Percentiles rank a stretch among this genome's conserved stretches.
These are phyloP conservation scores for Subacronicta megacephala DNA, from an alignment of 2,888 invertebrate species.

Conservation along the genomic window DNA sequence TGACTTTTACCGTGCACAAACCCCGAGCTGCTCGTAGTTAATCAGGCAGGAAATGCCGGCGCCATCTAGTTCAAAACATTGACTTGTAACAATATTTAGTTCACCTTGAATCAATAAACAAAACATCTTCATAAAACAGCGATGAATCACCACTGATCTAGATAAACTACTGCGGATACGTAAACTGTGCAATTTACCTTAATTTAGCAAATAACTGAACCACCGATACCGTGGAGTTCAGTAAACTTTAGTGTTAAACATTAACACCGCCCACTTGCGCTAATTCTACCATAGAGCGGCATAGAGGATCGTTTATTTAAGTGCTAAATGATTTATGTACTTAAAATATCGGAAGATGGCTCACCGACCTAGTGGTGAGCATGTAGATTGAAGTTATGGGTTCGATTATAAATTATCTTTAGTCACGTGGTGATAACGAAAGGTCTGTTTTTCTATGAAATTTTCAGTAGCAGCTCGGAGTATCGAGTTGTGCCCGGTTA, in stretches of 20 bases:
- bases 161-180: constrained; percentile 23
- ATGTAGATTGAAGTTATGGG: no score
- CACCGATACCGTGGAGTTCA: constrained; percentile 34
- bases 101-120: constrained; percentile 27
- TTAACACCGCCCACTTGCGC: constrained; percentile 64
- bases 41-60: no score
- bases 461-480: no score
- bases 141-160: constrained; percentile 30
- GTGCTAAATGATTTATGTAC: constrained; percentile 44
- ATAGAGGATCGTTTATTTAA: constrained; percentile 51
- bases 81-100: not conserved
- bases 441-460: no score
- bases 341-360: constrained; percentile 45
- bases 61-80: no score
- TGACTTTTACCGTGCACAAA: no score
- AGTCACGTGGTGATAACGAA: no score
- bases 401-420: no score
- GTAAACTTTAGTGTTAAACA: constrained; percentile 53
- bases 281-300: constrained; percentile 57
- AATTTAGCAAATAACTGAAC: constrained; percentile 30
- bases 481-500: no score
- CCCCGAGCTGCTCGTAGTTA: no score
- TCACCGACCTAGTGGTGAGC: constrained; percentile 9
- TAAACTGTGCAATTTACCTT: constrained; percentile 29
- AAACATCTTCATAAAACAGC: constrained; percentile 6